Conservation (phyloP, 2,113 vertebrate species). For the Athene cunicularia region DNA sequence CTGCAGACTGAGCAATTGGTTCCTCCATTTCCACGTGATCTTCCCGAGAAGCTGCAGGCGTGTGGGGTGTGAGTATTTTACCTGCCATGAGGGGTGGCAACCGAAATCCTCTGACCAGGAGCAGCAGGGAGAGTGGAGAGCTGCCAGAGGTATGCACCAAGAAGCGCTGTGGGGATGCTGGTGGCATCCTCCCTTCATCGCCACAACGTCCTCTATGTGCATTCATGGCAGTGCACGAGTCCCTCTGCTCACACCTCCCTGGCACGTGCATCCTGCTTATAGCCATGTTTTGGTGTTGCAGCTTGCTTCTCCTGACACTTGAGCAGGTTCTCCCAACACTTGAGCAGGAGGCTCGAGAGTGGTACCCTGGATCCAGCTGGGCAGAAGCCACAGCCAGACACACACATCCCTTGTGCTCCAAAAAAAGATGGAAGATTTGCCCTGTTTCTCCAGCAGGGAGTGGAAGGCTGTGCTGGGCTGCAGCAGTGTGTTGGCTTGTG, state of each 20-base stretch:
- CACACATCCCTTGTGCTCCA: background rate
- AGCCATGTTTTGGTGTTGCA: fast-evolving
- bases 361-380: background rate
- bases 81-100: background rate
- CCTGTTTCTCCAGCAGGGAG: background rate
- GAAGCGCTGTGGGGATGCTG: background rate
- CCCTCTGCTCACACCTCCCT: background rate
- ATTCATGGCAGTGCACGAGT: fast-evolving
- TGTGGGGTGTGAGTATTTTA: background rate
- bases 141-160: background rate
- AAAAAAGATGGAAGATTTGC: background rate
- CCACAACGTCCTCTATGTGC: fast-evolving
- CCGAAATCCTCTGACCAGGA: background rate
- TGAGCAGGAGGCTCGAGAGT: background rate
- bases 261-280: background rate
- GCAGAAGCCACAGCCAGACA: background rate
- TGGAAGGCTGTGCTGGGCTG: background rate
- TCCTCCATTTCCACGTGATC: background rate
- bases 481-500: background rate
- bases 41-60: background rate
- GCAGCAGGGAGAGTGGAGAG: background rate
- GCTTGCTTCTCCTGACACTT: background rate
- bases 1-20: background rate
- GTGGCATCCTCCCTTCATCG: background rate
- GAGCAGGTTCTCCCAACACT: background rate